Percentiles rank a stretch among this genome's conserved stretches.
phyloP scores from a whole-genome alignment of 2,888 invertebrate genomes.

The Pristionchus maxplancki region DNA sequence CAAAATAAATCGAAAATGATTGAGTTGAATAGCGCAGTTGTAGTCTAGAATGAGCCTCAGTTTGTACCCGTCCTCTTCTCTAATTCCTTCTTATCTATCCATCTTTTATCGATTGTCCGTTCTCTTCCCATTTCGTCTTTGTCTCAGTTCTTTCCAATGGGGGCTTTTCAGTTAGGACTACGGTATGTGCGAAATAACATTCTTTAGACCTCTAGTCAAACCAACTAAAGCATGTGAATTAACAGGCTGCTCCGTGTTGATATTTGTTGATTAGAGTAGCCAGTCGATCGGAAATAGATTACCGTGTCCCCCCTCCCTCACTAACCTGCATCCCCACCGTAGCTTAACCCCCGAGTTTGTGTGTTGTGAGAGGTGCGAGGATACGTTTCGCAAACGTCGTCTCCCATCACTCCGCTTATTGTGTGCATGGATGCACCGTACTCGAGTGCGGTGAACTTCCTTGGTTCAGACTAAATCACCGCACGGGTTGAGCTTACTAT shows the following conservation, averaged over 20 bases:
- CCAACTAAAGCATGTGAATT: constrained; percentile 2
- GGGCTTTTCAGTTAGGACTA: constrained; percentile 15
- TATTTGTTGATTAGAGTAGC: background rate
- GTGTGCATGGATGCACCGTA: constrained; percentile 35
- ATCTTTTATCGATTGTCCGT: constrained; percentile 41
- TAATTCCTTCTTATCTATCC: background rate
- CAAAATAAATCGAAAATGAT: background rate
- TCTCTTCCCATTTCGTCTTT: constrained; percentile 29
- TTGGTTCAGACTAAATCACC: constrained; percentile 4
- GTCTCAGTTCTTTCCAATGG: constrained; percentile 19
- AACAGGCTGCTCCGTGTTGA: constrained; percentile 32
- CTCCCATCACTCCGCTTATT: constrained; percentile 22
- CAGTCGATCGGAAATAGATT: background rate
- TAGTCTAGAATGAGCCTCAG: background rate
- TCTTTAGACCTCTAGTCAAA: background rate
- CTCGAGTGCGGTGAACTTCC: constrained; percentile 5
- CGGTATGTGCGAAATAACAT: background rate
- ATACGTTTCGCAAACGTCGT: background rate
- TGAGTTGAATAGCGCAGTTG: background rate
- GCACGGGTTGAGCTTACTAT: constrained; percentile 38
- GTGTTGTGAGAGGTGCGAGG: constrained; percentile 6
- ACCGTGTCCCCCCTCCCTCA: background rate
- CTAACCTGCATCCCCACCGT: constrained; percentile 36
- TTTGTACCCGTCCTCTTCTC: background rate
- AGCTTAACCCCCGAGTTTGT: constrained; percentile 20